Percentiles rank a stretch among this genome's conserved stretches.
Evolutionary conservation across 2,113 vertebrate species (phyloP).

Genomic region (Crypturellus undulatus): DNA sequence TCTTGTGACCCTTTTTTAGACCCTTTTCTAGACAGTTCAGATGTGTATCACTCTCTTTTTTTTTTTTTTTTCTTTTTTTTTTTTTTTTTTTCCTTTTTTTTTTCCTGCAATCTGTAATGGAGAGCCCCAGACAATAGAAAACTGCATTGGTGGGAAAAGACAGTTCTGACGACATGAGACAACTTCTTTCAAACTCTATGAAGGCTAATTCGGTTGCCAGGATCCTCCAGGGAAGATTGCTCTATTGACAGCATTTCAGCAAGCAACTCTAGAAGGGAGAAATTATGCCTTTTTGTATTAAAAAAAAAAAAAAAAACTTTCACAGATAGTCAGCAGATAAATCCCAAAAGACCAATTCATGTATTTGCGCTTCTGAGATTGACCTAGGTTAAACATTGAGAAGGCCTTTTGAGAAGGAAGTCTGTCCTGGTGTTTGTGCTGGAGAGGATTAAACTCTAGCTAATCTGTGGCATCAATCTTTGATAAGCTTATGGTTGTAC

Average conservation of each 20-base stretch:
- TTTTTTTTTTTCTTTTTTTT: neutral
- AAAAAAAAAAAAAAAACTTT: neutral
- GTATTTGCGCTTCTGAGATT: neutral
- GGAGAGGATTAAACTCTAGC: neutral
- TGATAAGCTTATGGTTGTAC: neutral
- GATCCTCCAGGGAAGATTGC: neutral
- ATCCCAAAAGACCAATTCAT: neutral
- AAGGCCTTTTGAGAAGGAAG: neutral
- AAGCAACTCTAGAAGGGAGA: neutral
- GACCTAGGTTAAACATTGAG: neutral
- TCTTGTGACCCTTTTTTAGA: neutral
- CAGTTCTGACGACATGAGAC: neutral
- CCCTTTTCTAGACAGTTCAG: neutral
- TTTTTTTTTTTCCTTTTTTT: no score
- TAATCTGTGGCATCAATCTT: neutral
- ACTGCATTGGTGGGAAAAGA: neutral
- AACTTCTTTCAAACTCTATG: neutral
- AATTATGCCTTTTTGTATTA: neutral
- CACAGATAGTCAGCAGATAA: neutral
- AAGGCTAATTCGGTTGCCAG: neutral
- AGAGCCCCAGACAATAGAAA: neutral
- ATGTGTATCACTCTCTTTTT: neutral
- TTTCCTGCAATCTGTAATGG: neutral
- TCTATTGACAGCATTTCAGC: accelerated
- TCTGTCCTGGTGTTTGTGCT: neutral